Evolutionary conservation across 2,888 invertebrate genomes (phyloP).

Genomic region (Iselma pallidipennis): DNA sequence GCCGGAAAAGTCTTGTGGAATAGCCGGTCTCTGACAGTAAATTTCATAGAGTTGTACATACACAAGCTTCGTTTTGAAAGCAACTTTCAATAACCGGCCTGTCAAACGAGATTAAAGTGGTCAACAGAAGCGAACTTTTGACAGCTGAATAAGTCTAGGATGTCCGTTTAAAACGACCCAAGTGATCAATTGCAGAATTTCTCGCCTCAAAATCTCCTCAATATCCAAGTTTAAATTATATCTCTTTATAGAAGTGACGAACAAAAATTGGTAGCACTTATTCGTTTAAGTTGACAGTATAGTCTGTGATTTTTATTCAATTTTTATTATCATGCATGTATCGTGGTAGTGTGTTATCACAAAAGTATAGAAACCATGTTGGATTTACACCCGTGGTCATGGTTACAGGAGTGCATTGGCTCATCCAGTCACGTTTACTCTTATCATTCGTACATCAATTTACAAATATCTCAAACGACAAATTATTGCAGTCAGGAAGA

Average conservation of each 20-base stretch:
- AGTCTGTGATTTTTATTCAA: no score
- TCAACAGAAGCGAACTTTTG: constrained; percentile 29
- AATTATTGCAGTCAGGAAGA: no score
- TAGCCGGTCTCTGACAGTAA: background rate
- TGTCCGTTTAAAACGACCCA: constrained; percentile 20
- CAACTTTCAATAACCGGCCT: constrained; percentile 20
- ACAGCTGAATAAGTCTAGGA: constrained; percentile 29
- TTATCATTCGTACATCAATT: background rate
- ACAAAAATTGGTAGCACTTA: background rate
- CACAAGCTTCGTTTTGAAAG: constrained; percentile 7
- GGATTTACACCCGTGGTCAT: background rate
- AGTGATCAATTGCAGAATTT: background rate
- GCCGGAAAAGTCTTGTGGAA: constrained; percentile 3
- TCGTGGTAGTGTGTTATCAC: background rate
- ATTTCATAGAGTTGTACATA: constrained; percentile 3
- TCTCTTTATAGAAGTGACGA: no score
- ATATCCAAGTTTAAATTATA: no score
- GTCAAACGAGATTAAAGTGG: constrained; percentile 35
- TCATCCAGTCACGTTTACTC: background rate
- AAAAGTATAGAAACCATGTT: background rate
- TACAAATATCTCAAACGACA: background rate
- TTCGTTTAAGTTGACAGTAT: no score
- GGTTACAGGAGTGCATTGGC: background rate
- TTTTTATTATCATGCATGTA: background rate
- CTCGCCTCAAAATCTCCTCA: constrained; percentile 11